Percentiles rank a stretch among this genome's conserved stretches.
Evolutionary conservation across 92 coral and sea anemone species (phyloP).

Genomic region (Zoanthus sansibaricus): DNA sequence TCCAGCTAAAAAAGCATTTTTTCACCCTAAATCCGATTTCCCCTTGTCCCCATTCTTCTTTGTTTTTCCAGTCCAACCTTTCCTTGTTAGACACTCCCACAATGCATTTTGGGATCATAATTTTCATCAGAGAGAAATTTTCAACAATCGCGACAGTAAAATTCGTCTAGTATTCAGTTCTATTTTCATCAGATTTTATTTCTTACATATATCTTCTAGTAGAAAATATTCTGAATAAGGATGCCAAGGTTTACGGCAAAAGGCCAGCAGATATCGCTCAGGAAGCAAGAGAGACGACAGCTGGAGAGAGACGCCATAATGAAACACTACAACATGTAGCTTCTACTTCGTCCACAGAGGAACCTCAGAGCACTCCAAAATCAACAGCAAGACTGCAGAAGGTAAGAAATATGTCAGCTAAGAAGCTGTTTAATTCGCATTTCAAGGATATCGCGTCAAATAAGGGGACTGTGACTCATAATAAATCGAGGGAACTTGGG

Average conservation of each 20-base stretch:
- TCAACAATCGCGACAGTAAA: background rate
- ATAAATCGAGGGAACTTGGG: slow-evolving; percentile 23
- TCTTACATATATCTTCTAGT: background rate
- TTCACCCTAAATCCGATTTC: background rate
- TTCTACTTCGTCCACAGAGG: background rate
- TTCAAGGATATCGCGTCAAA: slow-evolving; percentile 8
- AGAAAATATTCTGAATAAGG: background rate
- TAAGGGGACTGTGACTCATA: background rate
- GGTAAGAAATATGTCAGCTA: slow-evolving; percentile 13
- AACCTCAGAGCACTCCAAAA: slow-evolving; percentile 23
- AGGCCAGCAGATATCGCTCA: background rate
- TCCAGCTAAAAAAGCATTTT: background rate
- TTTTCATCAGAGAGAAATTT: background rate
- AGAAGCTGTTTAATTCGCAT: slow-evolving; percentile 9
- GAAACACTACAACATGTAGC: background rate
- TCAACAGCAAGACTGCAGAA: slow-evolving; percentile 1
- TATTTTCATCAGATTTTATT: background rate
- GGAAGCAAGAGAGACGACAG: background rate
- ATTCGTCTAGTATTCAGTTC: background rate
- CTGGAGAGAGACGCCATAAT: background rate
- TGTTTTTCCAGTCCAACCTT: background rate
- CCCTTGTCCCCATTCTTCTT: background rate
- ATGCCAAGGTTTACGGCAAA: slow-evolving; percentile 10
- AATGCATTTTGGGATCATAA: background rate
- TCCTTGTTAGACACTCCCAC: background rate